phyloP scores from a whole-genome alignment of 2,888 invertebrate species.

The Amphipyra tragopoginis region DNA sequence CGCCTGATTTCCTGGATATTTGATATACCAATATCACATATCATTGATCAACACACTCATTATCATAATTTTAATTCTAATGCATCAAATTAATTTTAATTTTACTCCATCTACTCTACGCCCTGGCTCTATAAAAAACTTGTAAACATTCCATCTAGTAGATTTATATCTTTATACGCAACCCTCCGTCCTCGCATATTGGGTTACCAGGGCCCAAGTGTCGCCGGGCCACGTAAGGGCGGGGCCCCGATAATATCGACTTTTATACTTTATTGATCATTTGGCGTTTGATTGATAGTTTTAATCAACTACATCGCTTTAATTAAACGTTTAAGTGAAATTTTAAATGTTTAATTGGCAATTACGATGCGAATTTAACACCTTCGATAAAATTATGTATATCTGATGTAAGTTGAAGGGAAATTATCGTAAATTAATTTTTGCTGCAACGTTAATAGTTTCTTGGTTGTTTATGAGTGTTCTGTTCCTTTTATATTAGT shows the following conservation, averaged over 20 bases:
- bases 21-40: neutral
- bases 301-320: slow-evolving; percentile 50
- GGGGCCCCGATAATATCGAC: slow-evolving; percentile 74
- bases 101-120: neutral
- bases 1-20: neutral
- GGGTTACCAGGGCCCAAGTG: slow-evolving; percentile 83
- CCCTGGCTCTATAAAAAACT: slow-evolving; percentile 8
- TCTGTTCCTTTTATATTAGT: neutral
- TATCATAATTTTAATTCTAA: neutral
- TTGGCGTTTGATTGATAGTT: slow-evolving; percentile 62
- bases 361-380: slow-evolving; percentile 48
- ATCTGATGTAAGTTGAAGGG: slow-evolving; percentile 24
- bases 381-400: slow-evolving; percentile 21
- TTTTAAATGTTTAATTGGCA: slow-evolving; percentile 44
- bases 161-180: slow-evolving; percentile 53
- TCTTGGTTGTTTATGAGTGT: slow-evolving; percentile 16
- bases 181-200: slow-evolving; percentile 81
- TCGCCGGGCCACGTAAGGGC: slow-evolving; percentile 70
- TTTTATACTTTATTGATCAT: slow-evolving; percentile 75
- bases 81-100: slow-evolving; percentile 1
- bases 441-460: slow-evolving; percentile 16
- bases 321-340: slow-evolving; percentile 39
- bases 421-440: slow-evolving; percentile 23
- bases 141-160: slow-evolving; percentile 60
- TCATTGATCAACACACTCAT: neutral